phyloP scores from a whole-genome alignment of 2,888 invertebrate genomes.

The Phortica okadai region DNA sequence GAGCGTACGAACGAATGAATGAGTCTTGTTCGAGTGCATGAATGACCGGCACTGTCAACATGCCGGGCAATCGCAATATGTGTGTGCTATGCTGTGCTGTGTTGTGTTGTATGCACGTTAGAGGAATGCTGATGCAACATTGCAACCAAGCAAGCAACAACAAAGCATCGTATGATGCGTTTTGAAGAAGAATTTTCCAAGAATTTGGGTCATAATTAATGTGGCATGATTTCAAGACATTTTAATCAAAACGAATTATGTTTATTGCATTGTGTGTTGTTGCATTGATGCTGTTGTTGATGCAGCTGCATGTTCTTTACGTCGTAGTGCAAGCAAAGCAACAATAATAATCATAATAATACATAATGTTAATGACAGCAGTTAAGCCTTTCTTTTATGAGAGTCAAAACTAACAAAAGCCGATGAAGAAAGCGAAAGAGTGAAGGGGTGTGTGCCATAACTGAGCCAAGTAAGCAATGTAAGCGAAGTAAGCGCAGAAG shows the following conservation, averaged over 20 bases:
- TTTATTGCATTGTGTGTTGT: neutral
- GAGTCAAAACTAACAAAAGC: conserved; percentile 25
- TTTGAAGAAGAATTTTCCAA: conserved; percentile 68
- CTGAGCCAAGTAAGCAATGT: neutral
- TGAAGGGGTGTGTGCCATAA: neutral
- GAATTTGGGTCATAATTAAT: conserved; percentile 77
- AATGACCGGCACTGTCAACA: conserved; percentile 72
- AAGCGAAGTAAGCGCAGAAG: conserved; percentile 26
- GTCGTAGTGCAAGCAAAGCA: neutral
- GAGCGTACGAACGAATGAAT: neutral
- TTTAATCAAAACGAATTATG: conserved; percentile 63
- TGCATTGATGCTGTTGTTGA: conserved; percentile 19
- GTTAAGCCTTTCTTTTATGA: conserved; percentile 23
- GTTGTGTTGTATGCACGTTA: conserved; percentile 23
- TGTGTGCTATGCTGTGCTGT: neutral
- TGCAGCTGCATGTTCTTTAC: neutral
- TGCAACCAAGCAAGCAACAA: conserved; percentile 40
- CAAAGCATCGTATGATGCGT: conserved; percentile 66
- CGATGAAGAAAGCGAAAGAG: neutral
- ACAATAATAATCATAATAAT: neutral
- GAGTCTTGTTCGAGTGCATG: conserved; percentile 48
- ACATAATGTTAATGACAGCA: conserved; percentile 18
- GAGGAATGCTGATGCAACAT: conserved; percentile 40
- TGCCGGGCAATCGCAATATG: conserved; percentile 29
- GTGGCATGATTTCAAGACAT: conserved; percentile 75